Evolutionary conservation across 2,888 invertebrate genomes (phyloP).

Genomic region (Byasa hedistus): DNA sequence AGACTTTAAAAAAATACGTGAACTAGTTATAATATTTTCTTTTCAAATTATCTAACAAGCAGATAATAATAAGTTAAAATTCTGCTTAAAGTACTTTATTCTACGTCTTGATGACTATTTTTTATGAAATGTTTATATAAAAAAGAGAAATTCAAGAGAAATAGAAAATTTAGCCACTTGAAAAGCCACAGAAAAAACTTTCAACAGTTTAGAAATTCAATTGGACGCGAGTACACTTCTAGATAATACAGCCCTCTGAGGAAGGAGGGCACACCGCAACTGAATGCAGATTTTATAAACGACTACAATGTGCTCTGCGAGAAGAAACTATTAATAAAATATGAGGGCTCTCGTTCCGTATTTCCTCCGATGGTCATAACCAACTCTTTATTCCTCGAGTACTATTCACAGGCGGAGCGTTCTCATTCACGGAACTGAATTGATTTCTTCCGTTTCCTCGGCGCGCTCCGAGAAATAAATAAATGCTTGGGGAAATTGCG

Average conservation of each 20-base stretch:
- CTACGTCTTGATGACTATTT: too few relatives aligned
- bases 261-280: neutral
- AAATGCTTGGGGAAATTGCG: conserved; percentile 17
- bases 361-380: conserved; percentile 11
- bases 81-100: too few relatives aligned
- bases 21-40: too few relatives aligned
- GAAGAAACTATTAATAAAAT: conserved; percentile 30
- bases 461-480: neutral
- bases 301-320: conserved; percentile 25
- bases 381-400: conserved; percentile 17
- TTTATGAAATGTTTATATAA: too few relatives aligned
- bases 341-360: conserved; percentile 20
- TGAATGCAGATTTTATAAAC: conserved; percentile 14
- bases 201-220: too few relatives aligned
- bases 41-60: too few relatives aligned
- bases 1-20: too few relatives aligned
- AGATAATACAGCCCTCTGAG: neutral
- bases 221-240: too few relatives aligned
- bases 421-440: conserved; percentile 11
- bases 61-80: too few relatives aligned
- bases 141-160: too few relatives aligned
- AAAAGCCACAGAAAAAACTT: too few relatives aligned
- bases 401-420: conserved; percentile 22
- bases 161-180: too few relatives aligned
- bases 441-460: conserved; percentile 13